Base-by-base conservation (phyloP, 1,140 invertebrate species). In the Yoshiicerus persimilis region DNA sequence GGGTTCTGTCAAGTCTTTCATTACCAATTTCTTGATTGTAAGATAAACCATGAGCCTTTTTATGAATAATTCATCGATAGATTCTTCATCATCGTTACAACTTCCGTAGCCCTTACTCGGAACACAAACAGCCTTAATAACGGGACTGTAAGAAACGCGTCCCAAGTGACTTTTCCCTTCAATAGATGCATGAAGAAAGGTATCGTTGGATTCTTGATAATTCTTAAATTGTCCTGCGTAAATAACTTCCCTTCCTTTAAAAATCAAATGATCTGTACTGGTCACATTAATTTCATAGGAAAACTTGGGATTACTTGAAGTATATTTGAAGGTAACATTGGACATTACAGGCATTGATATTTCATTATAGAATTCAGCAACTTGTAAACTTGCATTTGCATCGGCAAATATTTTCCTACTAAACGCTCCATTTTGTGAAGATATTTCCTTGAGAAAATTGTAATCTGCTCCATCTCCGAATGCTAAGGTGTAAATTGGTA, bases 351-450 rank as follows among this genome's bases (percentile, higher is more conserved):
- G 95, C 0, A 95, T 95, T 2, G 95, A 94, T 47, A 96, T 94
- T 92, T 96, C 94, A 62, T 94, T 93, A 92, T 96, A 96, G 92
- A 96, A 96, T 91, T 95, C 93, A 47, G 94, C 93, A 10, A 96
- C 92, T 92, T 96, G 95, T 27, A 95, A 92, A 89, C 94, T 93
- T 4, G 95, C 95, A 92, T 96, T 95, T 0, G 94, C 93, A 39
- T 94, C 95, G 92, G 95, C 95, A 91, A 96, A 96, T 83, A 96
- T 96, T 91, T 95, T 95, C 36, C 95, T 93, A 88, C 95, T 94
- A 91, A 96, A 95, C 0, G 95, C 96, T 10, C 93, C 91, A 91
- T 96, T 96, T 86, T 94, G 93, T 20, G 95, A 91, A 0, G 95
- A 94, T 9, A 96, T 86, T 91, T 94, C 94, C 89, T 94, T 94